Evolutionary conservation across 1,140 invertebrate genomes (phyloP), one percentile per base, ranked within the genome.

Genomic region (Euwallacea similis): DNA sequence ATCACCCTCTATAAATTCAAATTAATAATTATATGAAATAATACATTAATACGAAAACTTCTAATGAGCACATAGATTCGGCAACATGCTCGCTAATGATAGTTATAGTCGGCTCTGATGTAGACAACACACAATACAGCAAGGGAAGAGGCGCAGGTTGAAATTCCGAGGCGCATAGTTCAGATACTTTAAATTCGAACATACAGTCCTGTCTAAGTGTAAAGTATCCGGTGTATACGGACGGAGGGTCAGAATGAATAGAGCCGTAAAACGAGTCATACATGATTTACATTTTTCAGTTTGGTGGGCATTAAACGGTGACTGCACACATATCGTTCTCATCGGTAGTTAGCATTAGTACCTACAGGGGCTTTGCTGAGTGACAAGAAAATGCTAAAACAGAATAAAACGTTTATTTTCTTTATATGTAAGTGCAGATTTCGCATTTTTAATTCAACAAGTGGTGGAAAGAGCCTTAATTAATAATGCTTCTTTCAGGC

Each of bases 251-350:
- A 13, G 54, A 56, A 56, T 56, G 54, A 56, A 56, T 56, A 56
- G 16, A 56, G 54, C 54, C 54, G 54, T 56, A 56, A 56, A 56
- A 56, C n/a, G 16, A 56, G 54, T 56, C 54, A 16, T 56, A 56
- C 54, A 56, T 16, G 54, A 56, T 56, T 15, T 56, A 15, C 11
- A 56, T 33, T 56, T 56, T 21, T 21, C 54, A 15, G n/a, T 33
- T 33, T 33, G 21, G 21, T 56, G 54, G 54, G 11, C 54, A 13
- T 56, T 56, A 56, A 56, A 15, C n/a, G 54, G n/a, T 13, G 16
- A 21, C 54, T 56, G 54, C 54, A 56, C n/a, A 15, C 54, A 56
- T 56, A 15, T 56, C 21, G 21, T 33, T 33, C 21, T 56, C n/a
- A 56, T 56, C 54, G 9, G 46, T 10, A n/a, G 54, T 56, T 13